Evolutionary conservation across 2,888 invertebrate genomes (phyloP).

Genomic region (Imbricaverruca yamaguchii): DNA sequence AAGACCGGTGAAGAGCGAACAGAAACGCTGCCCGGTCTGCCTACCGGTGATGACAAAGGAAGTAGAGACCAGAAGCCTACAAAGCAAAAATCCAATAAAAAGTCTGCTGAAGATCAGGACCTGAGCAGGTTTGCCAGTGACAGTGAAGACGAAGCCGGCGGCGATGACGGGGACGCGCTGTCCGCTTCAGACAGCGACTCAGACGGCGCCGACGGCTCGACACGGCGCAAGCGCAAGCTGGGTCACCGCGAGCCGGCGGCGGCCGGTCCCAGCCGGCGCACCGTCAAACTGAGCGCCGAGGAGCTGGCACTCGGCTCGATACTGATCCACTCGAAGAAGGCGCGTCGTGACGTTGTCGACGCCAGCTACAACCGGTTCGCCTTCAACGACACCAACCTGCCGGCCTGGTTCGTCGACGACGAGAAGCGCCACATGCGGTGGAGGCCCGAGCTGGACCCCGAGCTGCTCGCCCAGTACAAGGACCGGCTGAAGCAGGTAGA

Average conservation of each 20-base stretch:
- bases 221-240: constrained; percentile 52
- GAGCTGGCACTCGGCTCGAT: constrained; percentile 88
- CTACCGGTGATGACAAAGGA: background rate
- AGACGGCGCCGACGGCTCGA: constrained; percentile 44
- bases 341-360: constrained; percentile 80
- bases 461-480: constrained; percentile 75
- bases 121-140: constrained; percentile 40
- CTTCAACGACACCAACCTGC: constrained; percentile 69
- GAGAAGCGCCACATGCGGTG: constrained; percentile 84
- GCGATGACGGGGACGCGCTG: constrained; percentile 34
- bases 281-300: constrained; percentile 63
- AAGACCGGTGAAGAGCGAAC: constrained; percentile 41
- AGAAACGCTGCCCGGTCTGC: background rate
- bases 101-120: too few species aligned
- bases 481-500: constrained; percentile 62
- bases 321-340: constrained; percentile 82
- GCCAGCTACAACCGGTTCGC: constrained; percentile 73
- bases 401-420: constrained; percentile 93
- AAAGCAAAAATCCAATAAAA: background rate
- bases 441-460: constrained; percentile 72
- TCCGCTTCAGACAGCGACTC: constrained; percentile 26
- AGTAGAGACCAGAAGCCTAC: background rate
- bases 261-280: constrained; percentile 47
- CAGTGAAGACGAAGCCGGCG: constrained; percentile 46
- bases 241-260: constrained; percentile 36